Base-by-base conservation (phyloP, 1,140 invertebrate genomes). In the Drosophila quadrilineata region DNA sequence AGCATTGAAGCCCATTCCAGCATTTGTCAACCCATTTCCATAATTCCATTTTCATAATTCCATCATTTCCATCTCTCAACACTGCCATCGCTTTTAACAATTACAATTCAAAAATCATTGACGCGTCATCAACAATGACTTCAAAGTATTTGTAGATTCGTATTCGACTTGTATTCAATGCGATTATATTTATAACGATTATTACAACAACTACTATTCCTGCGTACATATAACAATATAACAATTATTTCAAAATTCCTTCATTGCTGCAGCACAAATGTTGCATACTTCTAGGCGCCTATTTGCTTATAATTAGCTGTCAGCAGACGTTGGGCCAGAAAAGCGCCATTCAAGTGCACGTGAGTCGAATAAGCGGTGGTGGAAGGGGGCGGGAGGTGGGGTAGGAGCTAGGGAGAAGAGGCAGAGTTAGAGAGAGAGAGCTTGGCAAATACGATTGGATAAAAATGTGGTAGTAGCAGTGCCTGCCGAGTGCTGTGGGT, bases 41-140 rank as follows among this genome's bases (percentile, higher is more conserved):
- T 41, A 21, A 58, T 58, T 48, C 40, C 54, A 48, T 56, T 56
- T 41, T 41, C 36, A 26, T 17, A 28, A 14, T 28, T 43, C n/a
- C 43, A 45, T 9, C 40, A 24, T 19, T 43, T 63, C 54, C 38
- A 29, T 3, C 6, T 2, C 40, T 3, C 3, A 5, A 14, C 19
- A 6, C 19, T 3, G 5, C 12, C 19, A 53, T 52, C 72, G 71
- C 79, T 80, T 80, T 69, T 80, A 85, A 85, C 70, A 87, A 87
- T 87, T 87, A 87, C 84, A 87, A 87, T 87, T 87, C 63, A 87
- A 84, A 87, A 87, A 70, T 84, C 84, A 87, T 87, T 87, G 84
- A 87, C 76, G 84, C 84, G 77, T 67, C 65, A 17, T 29, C 53
- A 29, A 49, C 45, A 67, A 63, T 65, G 72, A 82, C 76, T 82